These are phyloP conservation scores for Syncerus caffer DNA, from an alignment of 2,797 vertebrate genomes.

Conservation along the genomic window DNA sequence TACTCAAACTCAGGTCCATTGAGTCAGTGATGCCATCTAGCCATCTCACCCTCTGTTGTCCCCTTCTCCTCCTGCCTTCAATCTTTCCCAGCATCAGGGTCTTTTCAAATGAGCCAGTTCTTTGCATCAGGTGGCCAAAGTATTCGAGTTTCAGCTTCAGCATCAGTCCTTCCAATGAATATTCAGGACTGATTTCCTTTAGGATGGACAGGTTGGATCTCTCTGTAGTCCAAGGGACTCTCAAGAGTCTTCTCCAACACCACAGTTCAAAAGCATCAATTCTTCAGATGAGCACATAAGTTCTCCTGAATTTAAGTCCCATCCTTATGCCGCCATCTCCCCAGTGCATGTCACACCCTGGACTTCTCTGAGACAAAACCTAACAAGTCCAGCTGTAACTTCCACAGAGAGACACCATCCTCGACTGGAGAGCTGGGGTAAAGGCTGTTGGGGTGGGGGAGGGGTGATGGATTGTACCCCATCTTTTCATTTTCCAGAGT, in stretches of 20 bases:
- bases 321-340: background rate
- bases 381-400: background rate
- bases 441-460: fast-evolving
- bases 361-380: background rate
- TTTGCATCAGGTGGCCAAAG: background rate
- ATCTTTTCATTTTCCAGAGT: background rate
- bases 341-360: no score
- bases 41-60: background rate
- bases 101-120: background rate
- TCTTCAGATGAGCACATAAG: background rate
- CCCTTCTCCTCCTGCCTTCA: background rate
- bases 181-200: background rate
- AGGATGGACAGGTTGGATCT: background rate
- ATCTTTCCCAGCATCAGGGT: background rate
- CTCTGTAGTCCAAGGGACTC: background rate
- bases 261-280: background rate
- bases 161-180: background rate
- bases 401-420: background rate
- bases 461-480: background rate
- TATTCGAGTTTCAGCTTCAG: background rate
- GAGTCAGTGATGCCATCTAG: background rate
- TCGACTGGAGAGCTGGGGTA: no score
- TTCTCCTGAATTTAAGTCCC: background rate
- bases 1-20: background rate
- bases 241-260: background rate